phyloP scores from a whole-genome alignment of 2,113 vertebrate species.

The Pedetes capensis region DNA sequence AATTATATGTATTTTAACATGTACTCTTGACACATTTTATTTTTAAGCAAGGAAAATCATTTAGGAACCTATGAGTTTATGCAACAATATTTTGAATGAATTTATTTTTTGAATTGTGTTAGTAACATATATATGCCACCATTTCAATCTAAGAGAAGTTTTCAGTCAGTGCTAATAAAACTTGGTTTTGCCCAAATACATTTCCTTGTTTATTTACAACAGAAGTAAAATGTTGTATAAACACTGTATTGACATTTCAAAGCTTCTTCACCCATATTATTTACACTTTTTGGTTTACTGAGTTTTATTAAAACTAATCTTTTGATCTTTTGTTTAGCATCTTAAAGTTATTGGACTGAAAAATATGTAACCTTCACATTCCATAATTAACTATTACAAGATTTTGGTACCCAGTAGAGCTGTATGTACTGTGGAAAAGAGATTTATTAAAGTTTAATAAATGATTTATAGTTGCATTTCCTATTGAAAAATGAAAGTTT shows the following conservation, averaged over 20 bases:
- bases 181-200: slow-evolving; percentile 30
- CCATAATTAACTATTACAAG: slow-evolving; percentile 77
- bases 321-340: slow-evolving; percentile 80
- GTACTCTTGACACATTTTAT: not conserved
- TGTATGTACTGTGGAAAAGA: slow-evolving; percentile 64
- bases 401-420: slow-evolving; percentile 69
- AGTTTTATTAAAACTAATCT: slow-evolving; percentile 80
- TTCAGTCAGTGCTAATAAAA: slow-evolving; percentile 33
- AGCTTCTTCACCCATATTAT: slow-evolving; percentile 72
- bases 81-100: not conserved
- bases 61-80: not conserved
- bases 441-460: slow-evolving; percentile 75
- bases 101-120: not conserved
- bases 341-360: slow-evolving; percentile 79
- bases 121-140: not conserved
- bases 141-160: not conserved
- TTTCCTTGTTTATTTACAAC: slow-evolving; percentile 71
- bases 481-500: slow-evolving; percentile 64
- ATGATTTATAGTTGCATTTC: slow-evolving; percentile 64
- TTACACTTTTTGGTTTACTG: slow-evolving; percentile 79
- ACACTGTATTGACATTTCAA: slow-evolving; percentile 82
- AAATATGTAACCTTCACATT: slow-evolving; percentile 76
- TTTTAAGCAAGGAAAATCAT: not conserved
- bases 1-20: not conserved
- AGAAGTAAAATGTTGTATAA: slow-evolving; percentile 71